Evolutionary conservation across 2,888 invertebrate species (phyloP).

Genomic region (Synergus japonicus): DNA sequence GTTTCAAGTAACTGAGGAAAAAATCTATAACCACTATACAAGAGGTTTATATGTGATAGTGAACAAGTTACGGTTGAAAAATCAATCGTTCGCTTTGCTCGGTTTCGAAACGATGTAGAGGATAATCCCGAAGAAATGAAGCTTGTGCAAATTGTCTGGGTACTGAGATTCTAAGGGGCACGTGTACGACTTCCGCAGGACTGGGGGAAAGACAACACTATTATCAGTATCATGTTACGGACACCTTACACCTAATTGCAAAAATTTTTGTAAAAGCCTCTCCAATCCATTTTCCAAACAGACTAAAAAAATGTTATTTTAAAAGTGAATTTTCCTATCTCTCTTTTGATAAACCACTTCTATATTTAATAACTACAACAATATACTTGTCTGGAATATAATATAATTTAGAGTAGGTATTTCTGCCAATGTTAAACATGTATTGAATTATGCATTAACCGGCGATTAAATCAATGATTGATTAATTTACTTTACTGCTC

Average conservation of each 20-base stretch:
- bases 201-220: constrained; percentile 39
- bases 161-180: constrained; percentile 39
- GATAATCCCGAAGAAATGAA: constrained; percentile 36
- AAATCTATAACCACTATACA: neutral
- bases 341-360: no score
- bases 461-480: neutral
- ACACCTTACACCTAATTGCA: constrained; percentile 38
- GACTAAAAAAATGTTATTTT: neutral
- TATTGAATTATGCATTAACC: neutral
- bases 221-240: constrained; percentile 34
- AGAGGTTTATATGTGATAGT: neutral
- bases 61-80: constrained; percentile 9
- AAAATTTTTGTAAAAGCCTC: neutral
- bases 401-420: neutral
- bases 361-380: neutral
- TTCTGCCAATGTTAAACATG: neutral
- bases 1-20: neutral
- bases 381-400: neutral
- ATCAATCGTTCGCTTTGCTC: constrained; percentile 34
- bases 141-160: constrained; percentile 40
- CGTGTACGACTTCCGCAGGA: constrained; percentile 29
- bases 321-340: neutral
- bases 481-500: neutral
- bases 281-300: neutral
- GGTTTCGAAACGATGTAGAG: constrained; percentile 33